Evolutionary conservation across 1,140 invertebrate genomes (phyloP), one percentile per base, ranked within the genome.

Genomic region (Drosophila novamexicana): DNA sequence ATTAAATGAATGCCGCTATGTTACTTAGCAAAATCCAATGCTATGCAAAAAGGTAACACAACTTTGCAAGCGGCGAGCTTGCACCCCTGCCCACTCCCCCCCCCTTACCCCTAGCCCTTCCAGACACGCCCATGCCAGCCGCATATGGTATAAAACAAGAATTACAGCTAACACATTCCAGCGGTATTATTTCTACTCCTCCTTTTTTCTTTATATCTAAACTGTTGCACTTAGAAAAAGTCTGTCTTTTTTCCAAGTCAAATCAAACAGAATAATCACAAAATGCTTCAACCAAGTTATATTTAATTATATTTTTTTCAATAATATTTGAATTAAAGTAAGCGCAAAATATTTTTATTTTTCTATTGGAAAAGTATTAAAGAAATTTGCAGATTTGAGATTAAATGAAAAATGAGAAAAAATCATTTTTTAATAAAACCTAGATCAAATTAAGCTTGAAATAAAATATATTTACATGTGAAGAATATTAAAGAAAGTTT

Each of bases 1-100:
- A 92, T 92, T 92, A 92, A 92, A 92, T 92, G 91, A 92, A 69
- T 68, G 80, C 75, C 77, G 69, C 69, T 69, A 77, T 85, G 71
- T 86, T 81, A 86, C 82, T 83, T 86, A 86, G 82, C 67, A 78
- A 86, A 80, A 77, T 83, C 75, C 83, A 90, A 91, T 85, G 85
- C 81, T 91, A 91, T 91, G 81, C 86, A 90, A 79, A 83, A 83
- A 83, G 81, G 81, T 83, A 78, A 81, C 75, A 71, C 80, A 78
- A 85, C 68, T 77, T 74, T 68, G 57, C 22, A 29, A 29, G 4
- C 22, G 22, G 22, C 22, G 22, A 29, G 22, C 22, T 39, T 36
- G 14, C 62, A 50, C 12, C 8, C 45, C 54, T 14, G 22, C 16
- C 44, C 39, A n/a, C 14, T 37, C 58, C 14, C 37, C 49, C 34